These are phyloP conservation scores for Drymonia ruficornis DNA, from an alignment of 2,888 invertebrate genomes.

Conservation along the genomic window DNA sequence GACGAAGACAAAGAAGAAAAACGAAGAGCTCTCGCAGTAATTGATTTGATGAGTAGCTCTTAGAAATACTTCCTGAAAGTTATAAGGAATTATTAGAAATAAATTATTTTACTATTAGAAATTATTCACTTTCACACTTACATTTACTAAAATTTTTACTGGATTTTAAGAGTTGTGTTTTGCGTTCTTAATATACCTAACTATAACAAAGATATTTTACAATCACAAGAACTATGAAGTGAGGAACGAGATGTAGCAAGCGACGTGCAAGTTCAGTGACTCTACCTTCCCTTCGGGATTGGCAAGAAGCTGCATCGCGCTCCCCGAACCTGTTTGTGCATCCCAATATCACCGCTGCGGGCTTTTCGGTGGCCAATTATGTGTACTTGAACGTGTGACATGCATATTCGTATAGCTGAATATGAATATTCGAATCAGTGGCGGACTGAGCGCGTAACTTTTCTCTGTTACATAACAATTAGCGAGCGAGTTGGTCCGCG, in stretches of 20 bases:
- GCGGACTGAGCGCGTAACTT: slow-evolving; percentile 61
- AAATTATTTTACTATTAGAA: no score
- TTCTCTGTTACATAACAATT: slow-evolving; percentile 81
- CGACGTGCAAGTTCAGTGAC: slow-evolving; percentile 81
- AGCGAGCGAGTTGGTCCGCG: slow-evolving; percentile 63
- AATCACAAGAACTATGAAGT: slow-evolving; percentile 79
- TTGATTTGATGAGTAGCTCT: no score
- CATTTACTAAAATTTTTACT: slow-evolving; percentile 22
- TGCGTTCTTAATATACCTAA: slow-evolving; percentile 49
- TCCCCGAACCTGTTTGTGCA: slow-evolving; percentile 77
- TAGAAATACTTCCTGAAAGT: no score
- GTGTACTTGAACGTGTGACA: slow-evolving; percentile 45
- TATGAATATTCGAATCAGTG: slow-evolving; percentile 60
- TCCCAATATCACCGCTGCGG: slow-evolving; percentile 65
- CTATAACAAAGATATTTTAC: slow-evolving; percentile 68
- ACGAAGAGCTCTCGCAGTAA: no score
- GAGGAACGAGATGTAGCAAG: slow-evolving; percentile 71
- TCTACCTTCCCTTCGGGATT: slow-evolving; percentile 75
- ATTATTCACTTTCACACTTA: neutral
- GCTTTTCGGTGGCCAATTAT: slow-evolving; percentile 60
- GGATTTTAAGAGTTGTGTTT: slow-evolving; percentile 38
- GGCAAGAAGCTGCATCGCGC: slow-evolving; percentile 77
- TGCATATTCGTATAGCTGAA: slow-evolving; percentile 58
- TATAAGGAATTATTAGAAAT: no score
- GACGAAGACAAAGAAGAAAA: no score